Conservation (phyloP, 2,888 invertebrate genomes). For the Melipona beecheii region DNA sequence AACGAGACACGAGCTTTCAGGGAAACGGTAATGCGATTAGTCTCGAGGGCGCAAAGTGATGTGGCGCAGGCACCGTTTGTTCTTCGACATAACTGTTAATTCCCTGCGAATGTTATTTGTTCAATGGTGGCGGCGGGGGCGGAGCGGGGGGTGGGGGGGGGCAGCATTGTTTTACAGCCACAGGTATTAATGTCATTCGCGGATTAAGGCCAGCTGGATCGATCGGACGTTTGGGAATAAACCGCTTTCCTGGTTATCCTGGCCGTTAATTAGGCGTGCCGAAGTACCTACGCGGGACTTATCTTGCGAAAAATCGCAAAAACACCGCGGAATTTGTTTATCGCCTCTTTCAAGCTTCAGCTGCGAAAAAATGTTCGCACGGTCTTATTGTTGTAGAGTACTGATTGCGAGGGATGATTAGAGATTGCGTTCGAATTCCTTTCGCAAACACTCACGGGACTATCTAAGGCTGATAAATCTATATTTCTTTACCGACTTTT, state of each 20-base stretch:
- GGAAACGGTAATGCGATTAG: constrained; percentile 72
- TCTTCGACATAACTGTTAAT: constrained; percentile 62
- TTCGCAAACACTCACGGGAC: too few species aligned
- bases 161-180: constrained; percentile 49
- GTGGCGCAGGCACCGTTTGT: constrained; percentile 49
- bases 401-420: too few species aligned
- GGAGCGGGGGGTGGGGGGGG: background rate
- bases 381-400: too few species aligned
- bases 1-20: constrained; percentile 57
- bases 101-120: constrained; percentile 55
- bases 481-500: too few species aligned
- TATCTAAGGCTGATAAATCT: too few species aligned
- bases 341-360: background rate
- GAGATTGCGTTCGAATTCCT: too few species aligned
- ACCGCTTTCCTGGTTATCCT: constrained; percentile 29
- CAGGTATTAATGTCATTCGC: constrained; percentile 53
- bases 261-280: constrained; percentile 24
- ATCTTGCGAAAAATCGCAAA: constrained; percentile 22
- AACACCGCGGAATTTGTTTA: background rate
- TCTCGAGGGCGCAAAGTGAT: constrained; percentile 55
- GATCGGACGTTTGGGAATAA: constrained; percentile 49
- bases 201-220: constrained; percentile 38
- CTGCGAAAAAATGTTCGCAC: too few species aligned
- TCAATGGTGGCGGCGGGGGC: background rate
- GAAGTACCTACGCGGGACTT: constrained; percentile 5